These are phyloP conservation scores for Lagria hirta DNA, from an alignment of 2,888 invertebrate species.

Conservation along the genomic window DNA sequence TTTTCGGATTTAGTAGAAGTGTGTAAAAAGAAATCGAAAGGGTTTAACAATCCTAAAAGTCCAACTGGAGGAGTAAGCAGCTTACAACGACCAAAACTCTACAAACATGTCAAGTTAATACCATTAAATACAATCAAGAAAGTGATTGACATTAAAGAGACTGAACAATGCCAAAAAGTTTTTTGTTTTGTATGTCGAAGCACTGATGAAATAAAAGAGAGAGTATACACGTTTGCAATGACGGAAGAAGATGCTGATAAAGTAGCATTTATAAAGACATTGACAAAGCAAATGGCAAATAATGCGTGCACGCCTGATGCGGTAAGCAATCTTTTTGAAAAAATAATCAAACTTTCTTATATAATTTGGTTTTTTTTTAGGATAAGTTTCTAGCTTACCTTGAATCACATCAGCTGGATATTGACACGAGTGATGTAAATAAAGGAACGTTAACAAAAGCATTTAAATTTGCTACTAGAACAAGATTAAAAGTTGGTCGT, in stretches of 20 bases:
- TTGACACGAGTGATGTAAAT: constrained; percentile 84
- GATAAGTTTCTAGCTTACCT: constrained; percentile 78
- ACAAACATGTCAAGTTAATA: constrained; percentile 89
- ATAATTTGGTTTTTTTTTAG: constrained; percentile 55
- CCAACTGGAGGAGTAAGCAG: constrained; percentile 54
- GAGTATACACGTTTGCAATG: constrained; percentile 84
- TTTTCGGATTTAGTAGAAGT: constrained; percentile 96
- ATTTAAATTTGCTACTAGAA: constrained; percentile 83
- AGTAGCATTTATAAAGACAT: constrained; percentile 73
- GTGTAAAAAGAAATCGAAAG: constrained; percentile 81
- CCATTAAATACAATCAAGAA: constrained; percentile 86
- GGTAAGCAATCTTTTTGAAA: constrained; percentile 61
- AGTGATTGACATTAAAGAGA: constrained; percentile 87
- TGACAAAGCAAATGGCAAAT: constrained; percentile 90
- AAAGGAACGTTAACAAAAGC: constrained; percentile 89
- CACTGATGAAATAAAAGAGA: constrained; percentile 83
- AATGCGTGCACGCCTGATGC: constrained; percentile 91
- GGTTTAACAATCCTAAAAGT: constrained; percentile 69
- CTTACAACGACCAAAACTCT: constrained; percentile 75
- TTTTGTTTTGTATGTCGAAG: constrained; percentile 88
- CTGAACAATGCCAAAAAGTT: constrained; percentile 82
- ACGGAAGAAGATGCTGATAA: constrained; percentile 77
- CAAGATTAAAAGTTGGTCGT: constrained; percentile 85
- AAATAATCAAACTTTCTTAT: constrained; percentile 9
- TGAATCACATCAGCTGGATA: constrained; percentile 81